Evolutionary conservation across 1,140 invertebrate species (phyloP), one percentile per base, ranked within the genome.

Genomic region (Pseudachorutes palmiensis): DNA sequence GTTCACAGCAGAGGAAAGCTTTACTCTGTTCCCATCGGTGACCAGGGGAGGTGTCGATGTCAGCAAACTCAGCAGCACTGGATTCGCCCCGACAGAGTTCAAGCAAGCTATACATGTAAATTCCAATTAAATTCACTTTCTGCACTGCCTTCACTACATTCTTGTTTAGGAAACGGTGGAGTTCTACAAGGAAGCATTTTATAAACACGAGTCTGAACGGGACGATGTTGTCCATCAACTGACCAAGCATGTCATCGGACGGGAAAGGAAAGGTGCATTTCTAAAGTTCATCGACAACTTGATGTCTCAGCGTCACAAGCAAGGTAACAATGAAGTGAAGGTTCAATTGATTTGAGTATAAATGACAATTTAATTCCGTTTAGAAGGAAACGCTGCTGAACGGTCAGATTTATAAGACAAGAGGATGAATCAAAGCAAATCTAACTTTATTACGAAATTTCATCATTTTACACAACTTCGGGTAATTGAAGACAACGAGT

Each of bases 21-120:
- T 79, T 29, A 75, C 77, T 58, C 64, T 81, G 1, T 82, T 77
- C 67, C 81, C 81, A 0, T 81, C 80, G 2, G 81, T 82, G 0
- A 75, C 69, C n/a, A 65, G 74, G 49, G 81, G 80, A 1, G 73
- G 77, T 12, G 67, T 82, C 0, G 76, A 79, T 63, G 78, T 76
- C 24, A 62, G 71, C 3, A 81, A 81, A 69, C 78, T 78, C 1
- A 72, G 75, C 64, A 64, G 73, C 3, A 57, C 82, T 0, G 72
- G 72, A 19, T 82, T 79, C 76, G 68, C 70, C 2, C 79, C 81
- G 1, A 80, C 79, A 0, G 62, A 72, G 9, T 77, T 75, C 69
- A 65, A 75, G 19, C 69, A 68, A 32, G 77, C 76, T n/a, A 36
- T 80, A 0, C 72, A 72, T 51, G 71, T 72, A 65, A 57, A 45